Base-by-base conservation (phyloP, 2,113 vertebrate genomes). In the Ailuropoda melanoleuca region DNA sequence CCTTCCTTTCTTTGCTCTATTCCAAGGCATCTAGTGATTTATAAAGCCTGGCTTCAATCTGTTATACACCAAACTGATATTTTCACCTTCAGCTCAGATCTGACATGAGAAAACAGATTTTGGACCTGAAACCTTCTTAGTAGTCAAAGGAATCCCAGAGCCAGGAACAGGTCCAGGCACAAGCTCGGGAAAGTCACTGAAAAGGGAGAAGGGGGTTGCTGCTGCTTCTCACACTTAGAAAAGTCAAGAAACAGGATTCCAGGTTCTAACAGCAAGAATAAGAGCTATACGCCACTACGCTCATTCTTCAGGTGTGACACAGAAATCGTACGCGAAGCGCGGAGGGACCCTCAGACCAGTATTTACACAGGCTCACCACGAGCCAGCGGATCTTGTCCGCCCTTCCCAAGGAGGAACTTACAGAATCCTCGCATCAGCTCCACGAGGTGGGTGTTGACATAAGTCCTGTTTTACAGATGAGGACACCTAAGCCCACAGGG, bases 121-220 rank as follows among this genome's bases (percentile, higher is more conserved):
- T 56, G 53, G 74, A 96, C 4, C 50, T n/a, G 60, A 85, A 94
- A 88, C 93, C 13, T 68, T 94, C 15, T 70, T 64, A 77, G 92
- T 34, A 37, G 82, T 68, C n/a, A 3, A 95, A 96, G 50, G 64
- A 66, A 70, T 68, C 88, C 21, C 46, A 75, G 93, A 13, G 23
- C 46, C 26, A 83, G 8, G 50, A 72, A 53, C 14, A 89, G 46
- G 34, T 62, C 88, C 34, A 86, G 46, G 46, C 60, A 64, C 31
- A 77, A 81, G 24, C 29, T 82, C 78, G 19, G 26, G 39, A 90
- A 93, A 97, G 75, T 55, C 55, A 90, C 29, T n/a, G 37, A n/a
- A 31, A 87, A 88, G 24, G 13, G 14, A 10, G 10, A 83, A 37
- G 29, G 55, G 13, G 48, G 58, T 8, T 58, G 19, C 48, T 92